These are phyloP conservation scores for Otocyon megalotis DNA, from an alignment of 2,113 vertebrate species.

Conservation along the genomic window DNA sequence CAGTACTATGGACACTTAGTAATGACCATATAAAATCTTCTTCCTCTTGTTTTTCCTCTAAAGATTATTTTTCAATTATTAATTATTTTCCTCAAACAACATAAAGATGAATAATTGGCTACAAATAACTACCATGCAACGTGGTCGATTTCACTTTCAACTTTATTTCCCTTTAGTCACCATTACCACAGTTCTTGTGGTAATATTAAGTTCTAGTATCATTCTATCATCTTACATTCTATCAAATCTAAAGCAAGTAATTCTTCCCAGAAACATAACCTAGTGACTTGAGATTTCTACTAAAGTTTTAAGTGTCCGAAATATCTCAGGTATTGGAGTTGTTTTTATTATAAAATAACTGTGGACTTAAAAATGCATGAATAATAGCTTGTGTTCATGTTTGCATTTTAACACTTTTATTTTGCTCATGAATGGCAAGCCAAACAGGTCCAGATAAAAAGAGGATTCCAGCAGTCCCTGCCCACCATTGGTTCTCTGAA, in stretches of 20 bases:
- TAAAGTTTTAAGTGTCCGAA: constrained; percentile 10
- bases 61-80: background rate
- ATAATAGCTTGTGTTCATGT: background rate
- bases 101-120: constrained; percentile 47
- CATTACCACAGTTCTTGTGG: background rate
- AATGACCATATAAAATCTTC: background rate
- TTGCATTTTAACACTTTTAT: constrained; percentile 46
- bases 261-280: background rate
- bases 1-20: background rate
- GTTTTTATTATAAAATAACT: constrained; percentile 52
- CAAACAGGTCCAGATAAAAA: constrained; percentile 36
- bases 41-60: background rate
- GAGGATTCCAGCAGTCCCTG: background rate
- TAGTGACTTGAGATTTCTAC: background rate
- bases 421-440: background rate
- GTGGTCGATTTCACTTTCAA: background rate
- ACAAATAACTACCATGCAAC: background rate
- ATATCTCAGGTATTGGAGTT: constrained; percentile 25
- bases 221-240: background rate
- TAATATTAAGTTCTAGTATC: background rate
- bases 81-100: background rate
- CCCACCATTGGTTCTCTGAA: background rate
- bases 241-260: constrained; percentile 59
- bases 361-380: background rate
- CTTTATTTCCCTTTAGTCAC: constrained; percentile 43